A percentile compares a stretch with the other conserved stretches of the same genome.
These are phyloP conservation scores for Spheniscus humboldti DNA, from an alignment of 2,797 vertebrate genomes.

Conservation along the genomic window DNA sequence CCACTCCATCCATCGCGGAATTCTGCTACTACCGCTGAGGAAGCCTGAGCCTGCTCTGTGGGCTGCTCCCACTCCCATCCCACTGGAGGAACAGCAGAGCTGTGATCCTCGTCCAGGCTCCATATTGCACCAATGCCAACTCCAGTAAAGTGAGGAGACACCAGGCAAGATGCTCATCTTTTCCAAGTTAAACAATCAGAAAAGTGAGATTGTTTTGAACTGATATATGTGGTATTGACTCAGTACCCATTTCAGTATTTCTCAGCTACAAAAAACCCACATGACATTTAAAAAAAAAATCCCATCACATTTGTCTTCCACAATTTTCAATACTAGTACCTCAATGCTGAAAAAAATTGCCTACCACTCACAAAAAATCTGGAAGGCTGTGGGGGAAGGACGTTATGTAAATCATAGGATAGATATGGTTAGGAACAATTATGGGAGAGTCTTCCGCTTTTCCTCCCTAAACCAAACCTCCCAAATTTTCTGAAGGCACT, in stretches of 20 bases:
- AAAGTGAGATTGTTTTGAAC: neutral
- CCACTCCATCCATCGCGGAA: neutral
- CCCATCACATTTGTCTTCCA: neutral
- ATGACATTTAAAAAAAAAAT: neutral
- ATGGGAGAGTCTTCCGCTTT: neutral
- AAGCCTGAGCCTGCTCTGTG: neutral
- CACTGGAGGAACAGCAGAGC: rapidly evolving
- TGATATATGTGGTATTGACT: neutral
- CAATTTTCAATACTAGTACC: neutral
- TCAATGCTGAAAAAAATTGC: neutral
- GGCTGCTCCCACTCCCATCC: neutral
- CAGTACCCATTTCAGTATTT: neutral
- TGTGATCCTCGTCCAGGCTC: neutral
- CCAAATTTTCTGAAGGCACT: neutral
- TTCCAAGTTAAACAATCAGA: neutral
- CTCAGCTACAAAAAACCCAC: neutral
- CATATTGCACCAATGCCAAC: neutral
- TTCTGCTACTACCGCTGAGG: neutral
- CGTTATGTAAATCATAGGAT: neutral
- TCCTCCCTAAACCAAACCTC: neutral
- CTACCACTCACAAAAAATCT: neutral
- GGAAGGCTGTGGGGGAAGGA: neutral
- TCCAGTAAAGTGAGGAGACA: neutral
- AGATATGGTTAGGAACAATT: neutral
- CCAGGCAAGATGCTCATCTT: neutral